A percentile compares a stretch with the other conserved stretches of the same genome.
Evolutionary conservation across 2,888 invertebrate genomes (phyloP).

Genomic region (Hydroisotoma schaefferi): DNA sequence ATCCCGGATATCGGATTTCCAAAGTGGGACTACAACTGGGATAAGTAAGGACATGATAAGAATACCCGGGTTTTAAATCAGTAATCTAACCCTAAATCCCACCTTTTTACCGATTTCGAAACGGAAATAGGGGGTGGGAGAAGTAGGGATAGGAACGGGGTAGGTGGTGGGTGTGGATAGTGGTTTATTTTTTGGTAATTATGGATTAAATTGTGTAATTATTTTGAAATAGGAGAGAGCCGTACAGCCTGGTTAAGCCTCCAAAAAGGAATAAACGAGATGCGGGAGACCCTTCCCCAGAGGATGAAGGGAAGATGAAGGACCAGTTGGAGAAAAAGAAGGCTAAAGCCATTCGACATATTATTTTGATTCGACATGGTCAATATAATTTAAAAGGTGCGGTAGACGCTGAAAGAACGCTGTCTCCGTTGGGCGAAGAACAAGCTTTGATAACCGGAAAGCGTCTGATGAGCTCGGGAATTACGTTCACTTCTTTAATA

Average conservation of each 20-base stretch:
- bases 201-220: no score
- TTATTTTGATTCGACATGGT: constrained; percentile 89
- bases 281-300: constrained; percentile 20
- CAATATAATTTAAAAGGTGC: constrained; percentile 78
- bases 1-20: constrained; percentile 49
- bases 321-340: constrained; percentile 63
- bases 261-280: constrained; percentile 46
- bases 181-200: constrained; percentile 37
- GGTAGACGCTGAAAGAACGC: constrained; percentile 66
- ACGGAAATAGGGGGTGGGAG: no score
- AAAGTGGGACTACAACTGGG: constrained; percentile 87
- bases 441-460: constrained; percentile 85
- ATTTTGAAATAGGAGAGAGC: constrained; percentile 74
- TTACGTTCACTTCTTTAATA: constrained; percentile 75
- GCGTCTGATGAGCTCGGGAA: constrained; percentile 67
- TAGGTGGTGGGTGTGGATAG: no score
- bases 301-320: constrained; percentile 66
- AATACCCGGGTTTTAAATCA: no score
- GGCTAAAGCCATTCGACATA: constrained; percentile 67
- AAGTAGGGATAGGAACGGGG: no score
- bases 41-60: constrained; percentile 61
- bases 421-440: constrained; percentile 71
- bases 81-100: no score
- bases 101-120: no score
- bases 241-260: constrained; percentile 67